Conservation (phyloP, 2,888 invertebrate species). For the Campoplex capitator region DNA sequence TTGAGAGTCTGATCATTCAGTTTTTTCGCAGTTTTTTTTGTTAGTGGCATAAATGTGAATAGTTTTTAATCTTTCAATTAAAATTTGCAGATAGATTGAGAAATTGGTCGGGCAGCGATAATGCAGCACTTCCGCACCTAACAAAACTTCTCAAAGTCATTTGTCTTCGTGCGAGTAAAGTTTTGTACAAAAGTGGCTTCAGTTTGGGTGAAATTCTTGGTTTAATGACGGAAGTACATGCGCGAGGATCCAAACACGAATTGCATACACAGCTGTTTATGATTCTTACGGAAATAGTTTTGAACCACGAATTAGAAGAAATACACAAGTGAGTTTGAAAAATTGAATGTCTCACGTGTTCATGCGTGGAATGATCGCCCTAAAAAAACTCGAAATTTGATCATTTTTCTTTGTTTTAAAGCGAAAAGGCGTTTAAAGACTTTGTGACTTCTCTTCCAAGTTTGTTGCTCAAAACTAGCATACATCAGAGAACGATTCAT, state of each 20-base stretch:
- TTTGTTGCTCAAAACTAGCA: constrained; percentile 75
- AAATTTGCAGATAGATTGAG: constrained; percentile 75
- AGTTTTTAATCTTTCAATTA: not conserved
- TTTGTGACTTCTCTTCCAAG: constrained; percentile 78
- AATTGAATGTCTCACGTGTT: not conserved
- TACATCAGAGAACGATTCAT: constrained; percentile 79
- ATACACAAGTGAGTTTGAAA: constrained; percentile 79
- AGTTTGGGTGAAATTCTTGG: constrained; percentile 75
- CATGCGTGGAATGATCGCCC: not conserved
- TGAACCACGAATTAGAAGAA: constrained; percentile 82
- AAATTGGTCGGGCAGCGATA: constrained; percentile 74
- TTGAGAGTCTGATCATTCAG: too few species aligned
- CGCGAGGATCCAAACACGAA: constrained; percentile 74
- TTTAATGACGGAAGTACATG: constrained; percentile 73
- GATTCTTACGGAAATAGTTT: constrained; percentile 85
- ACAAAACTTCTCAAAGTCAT: constrained; percentile 76
- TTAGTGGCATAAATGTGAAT: not conserved
- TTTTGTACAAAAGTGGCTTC: constrained; percentile 77
- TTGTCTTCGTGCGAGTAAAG: constrained; percentile 78
- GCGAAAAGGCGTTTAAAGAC: constrained; percentile 77
- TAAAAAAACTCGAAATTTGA: not conserved
- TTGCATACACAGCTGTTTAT: constrained; percentile 83
- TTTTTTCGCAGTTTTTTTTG: too few species aligned
- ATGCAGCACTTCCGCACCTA: constrained; percentile 72
- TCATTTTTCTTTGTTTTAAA: constrained; percentile 65